Evolutionary conservation across 2,888 invertebrate genomes (phyloP).

Genomic region (Leistus spinibarbis): DNA sequence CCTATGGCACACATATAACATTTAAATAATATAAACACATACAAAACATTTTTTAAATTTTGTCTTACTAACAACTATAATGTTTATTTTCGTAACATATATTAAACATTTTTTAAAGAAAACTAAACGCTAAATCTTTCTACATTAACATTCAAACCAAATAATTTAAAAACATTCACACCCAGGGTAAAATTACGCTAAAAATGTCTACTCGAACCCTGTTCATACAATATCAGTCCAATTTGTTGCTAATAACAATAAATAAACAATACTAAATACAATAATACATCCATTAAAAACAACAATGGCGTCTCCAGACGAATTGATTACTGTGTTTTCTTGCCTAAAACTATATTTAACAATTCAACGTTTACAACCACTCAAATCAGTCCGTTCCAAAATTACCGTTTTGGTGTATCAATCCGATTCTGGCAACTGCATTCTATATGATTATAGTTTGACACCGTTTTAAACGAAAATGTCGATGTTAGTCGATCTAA

Average conservation of each 20-base stretch:
- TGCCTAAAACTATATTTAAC: background rate
- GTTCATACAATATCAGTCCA: background rate
- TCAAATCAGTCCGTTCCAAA: background rate
- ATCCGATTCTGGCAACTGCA: constrained; percentile 47
- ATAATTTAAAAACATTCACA: too few species aligned
- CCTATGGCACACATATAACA: too few species aligned
- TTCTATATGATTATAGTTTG: constrained; percentile 48
- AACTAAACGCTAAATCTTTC: too few species aligned
- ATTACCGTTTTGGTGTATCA: constrained; percentile 40
- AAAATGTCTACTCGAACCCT: too few species aligned
- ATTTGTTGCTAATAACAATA: background rate
- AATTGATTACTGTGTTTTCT: background rate
- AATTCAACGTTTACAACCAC: background rate
- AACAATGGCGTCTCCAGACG: background rate
- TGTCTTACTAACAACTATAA: too few species aligned
- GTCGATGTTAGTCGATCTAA: constrained; percentile 38
- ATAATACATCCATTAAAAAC: background rate
- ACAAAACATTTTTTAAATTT: background rate
- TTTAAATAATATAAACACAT: too few species aligned
- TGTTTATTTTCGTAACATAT: too few species aligned
- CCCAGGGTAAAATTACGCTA: too few species aligned
- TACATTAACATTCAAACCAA: too few species aligned
- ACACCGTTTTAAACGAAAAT: constrained; percentile 44
- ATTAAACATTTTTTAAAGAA: too few species aligned
- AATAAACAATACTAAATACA: background rate